Conservation (phyloP, 2,797 vertebrate genomes). For the Gymnocypris eckloni region DNA sequence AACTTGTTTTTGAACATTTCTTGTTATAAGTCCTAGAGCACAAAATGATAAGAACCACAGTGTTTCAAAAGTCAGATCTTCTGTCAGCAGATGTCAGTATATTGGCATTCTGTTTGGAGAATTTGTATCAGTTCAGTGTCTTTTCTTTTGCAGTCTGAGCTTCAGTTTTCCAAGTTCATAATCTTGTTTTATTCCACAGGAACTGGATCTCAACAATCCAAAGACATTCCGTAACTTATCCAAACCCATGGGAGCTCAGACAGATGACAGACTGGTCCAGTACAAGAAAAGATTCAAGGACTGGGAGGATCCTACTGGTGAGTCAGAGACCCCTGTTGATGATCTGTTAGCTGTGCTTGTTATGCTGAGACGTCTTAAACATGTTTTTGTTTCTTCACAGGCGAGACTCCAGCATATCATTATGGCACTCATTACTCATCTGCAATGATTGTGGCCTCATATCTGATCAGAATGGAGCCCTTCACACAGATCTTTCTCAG, state of each 20-base stretch:
- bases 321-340: background rate
- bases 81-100: background rate
- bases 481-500: conserved; percentile 98
- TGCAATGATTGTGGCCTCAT: conserved; percentile 99
- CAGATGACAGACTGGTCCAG: conserved; percentile 92
- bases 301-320: conserved; percentile 98
- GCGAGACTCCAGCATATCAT: conserved; percentile 98
- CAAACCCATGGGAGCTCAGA: conserved; percentile 99
- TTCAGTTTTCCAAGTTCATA: background rate
- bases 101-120: background rate
- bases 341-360: background rate
- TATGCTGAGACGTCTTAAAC: background rate
- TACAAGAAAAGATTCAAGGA: conserved; percentile 98
- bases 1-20: background rate
- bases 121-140: background rate
- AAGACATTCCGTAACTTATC: conserved; percentile 96
- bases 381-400: conserved; percentile 68
- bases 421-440: conserved; percentile 99
- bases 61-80: background rate
- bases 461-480: conserved; percentile 97
- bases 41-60: background rate
- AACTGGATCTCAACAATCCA: conserved; percentile 93
- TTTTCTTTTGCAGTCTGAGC: background rate
- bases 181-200: conserved; percentile 72
- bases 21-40: background rate